These are phyloP conservation scores for Arremon aurantiirostris DNA, from an alignment of 2,797 vertebrate genomes.

Conservation along the genomic window DNA sequence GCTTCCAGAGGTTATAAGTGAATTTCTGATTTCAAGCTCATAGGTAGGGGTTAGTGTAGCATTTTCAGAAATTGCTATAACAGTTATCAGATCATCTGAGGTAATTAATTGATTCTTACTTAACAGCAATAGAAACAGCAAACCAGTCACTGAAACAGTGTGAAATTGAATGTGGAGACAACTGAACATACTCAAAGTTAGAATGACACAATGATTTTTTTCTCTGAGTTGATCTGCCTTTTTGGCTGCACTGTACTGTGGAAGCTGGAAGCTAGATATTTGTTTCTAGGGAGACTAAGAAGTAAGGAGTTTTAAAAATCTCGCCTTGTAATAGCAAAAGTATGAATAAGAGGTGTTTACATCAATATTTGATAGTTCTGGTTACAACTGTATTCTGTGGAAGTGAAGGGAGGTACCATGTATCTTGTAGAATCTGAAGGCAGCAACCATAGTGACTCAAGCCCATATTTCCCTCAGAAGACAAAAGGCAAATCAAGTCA, in stretches of 20 bases:
- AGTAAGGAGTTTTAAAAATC: neutral
- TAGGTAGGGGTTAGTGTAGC: neutral
- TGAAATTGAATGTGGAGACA: neutral
- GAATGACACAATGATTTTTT: neutral
- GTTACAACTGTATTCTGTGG: neutral
- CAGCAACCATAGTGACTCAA: neutral
- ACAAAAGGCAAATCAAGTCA: constrained; percentile 36
- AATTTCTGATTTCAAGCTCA: neutral
- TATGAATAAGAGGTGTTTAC: neutral
- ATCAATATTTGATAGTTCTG: neutral
- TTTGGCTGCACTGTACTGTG: neutral
- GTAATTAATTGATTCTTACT: neutral
- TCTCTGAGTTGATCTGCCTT: neutral
- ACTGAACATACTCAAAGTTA: neutral
- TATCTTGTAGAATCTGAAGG: neutral
- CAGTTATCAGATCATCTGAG: neutral
- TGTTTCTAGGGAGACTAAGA: neutral
- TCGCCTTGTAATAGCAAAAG: neutral
- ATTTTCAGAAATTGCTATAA: neutral
- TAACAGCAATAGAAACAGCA: neutral
- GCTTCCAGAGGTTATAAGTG: neutral
- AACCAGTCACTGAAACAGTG: neutral
- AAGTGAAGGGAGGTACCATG: neutral
- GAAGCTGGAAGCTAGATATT: neutral
- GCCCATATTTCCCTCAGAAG: neutral